Evolutionary conservation across 92 coral and sea anemone genomes (phyloP).

Genomic region (Palythoa grandiflora): DNA sequence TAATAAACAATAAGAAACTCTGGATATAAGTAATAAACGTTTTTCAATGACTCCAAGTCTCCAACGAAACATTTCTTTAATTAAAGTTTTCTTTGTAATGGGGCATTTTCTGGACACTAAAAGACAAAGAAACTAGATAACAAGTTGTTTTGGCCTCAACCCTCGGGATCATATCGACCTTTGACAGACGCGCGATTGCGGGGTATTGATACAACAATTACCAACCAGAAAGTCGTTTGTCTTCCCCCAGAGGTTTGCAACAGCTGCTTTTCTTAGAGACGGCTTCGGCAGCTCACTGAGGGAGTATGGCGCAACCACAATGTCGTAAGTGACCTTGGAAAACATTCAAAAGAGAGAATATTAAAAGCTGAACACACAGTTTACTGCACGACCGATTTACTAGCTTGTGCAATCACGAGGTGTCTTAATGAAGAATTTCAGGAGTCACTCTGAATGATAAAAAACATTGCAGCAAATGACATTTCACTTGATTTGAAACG

Average conservation of each 20-base stretch:
- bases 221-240: constrained; percentile 92
- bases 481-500: no score
- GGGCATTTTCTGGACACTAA: background rate
- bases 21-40: background rate
- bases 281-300: constrained; percentile 91
- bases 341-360: background rate
- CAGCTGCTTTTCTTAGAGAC: constrained; percentile 76
- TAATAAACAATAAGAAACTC: background rate
- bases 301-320: constrained; percentile 80
- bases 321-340: constrained; percentile 83
- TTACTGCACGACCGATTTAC: background rate
- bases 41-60: background rate
- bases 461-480: no score
- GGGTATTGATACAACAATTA: background rate
- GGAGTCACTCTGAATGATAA: no score
- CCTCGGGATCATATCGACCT: background rate
- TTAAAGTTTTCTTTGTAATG: no score
- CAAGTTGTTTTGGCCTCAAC: no score
- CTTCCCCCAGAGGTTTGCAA: constrained; percentile 94
- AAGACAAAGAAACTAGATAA: no score
- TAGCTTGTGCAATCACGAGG: background rate
- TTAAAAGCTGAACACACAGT: background rate
- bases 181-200: no score
- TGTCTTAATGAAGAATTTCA: background rate
- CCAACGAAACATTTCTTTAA: background rate